Evolutionary conservation across 2,888 invertebrate species (phyloP).

Genomic region (Perdita meconis): DNA sequence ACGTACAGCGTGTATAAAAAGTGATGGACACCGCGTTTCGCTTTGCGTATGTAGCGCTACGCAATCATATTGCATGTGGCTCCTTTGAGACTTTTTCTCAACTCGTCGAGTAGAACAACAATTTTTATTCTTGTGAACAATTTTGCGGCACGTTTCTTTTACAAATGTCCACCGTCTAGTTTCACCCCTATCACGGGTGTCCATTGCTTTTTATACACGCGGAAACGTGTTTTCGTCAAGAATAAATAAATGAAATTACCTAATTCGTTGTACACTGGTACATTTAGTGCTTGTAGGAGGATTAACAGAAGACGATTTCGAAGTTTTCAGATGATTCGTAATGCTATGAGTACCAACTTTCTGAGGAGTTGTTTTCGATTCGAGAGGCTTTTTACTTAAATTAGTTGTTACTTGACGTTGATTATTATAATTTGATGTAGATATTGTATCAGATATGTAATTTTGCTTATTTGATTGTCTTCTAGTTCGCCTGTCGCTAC

Average conservation of each 20-base stretch:
- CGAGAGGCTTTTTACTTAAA: slow-evolving; percentile 63
- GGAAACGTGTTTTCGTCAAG: slow-evolving; percentile 22
- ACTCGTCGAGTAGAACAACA: no score
- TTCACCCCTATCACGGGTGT: no score
- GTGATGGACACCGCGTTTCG: no score
- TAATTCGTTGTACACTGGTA: slow-evolving; percentile 54
- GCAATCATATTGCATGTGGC: no score
- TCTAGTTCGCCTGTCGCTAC: slow-evolving; percentile 67
- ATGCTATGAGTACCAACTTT: slow-evolving; percentile 61
- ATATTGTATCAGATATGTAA: slow-evolving; percentile 64
- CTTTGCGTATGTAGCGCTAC: no score
- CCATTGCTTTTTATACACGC: no score
- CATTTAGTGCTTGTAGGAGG: slow-evolving; percentile 65
- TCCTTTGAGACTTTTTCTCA: no score
- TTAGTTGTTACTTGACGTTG: slow-evolving; percentile 59
- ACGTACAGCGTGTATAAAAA: not conserved
- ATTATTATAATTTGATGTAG: slow-evolving; percentile 60
- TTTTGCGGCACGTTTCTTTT: no score
- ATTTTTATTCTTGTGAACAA: no score
- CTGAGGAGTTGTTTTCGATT: slow-evolving; percentile 60
- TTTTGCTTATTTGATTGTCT: slow-evolving; percentile 68
- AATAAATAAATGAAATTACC: slow-evolving; percentile 49
- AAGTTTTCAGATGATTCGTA: slow-evolving; percentile 67
- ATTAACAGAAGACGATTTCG: slow-evolving; percentile 64
- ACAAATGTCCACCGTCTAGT: no score